Evolutionary conservation across 2,797 vertebrate genomes (phyloP).

Genomic region (Champsocephalus gunnari): DNA sequence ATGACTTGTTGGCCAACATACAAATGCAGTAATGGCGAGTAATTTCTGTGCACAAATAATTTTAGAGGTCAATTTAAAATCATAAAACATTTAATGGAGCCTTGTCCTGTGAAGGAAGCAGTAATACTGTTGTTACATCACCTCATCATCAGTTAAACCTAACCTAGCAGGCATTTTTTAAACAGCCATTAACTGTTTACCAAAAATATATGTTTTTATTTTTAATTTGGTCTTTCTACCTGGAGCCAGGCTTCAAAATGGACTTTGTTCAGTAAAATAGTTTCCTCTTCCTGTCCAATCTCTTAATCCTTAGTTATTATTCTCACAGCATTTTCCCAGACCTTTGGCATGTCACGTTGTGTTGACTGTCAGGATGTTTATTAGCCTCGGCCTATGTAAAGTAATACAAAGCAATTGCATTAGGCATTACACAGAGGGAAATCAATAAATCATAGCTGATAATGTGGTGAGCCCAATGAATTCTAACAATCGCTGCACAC

Average conservation of each 20-base stretch:
- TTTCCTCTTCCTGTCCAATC: slow-evolving; percentile 4
- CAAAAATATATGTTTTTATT: no score
- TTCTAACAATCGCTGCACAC: slow-evolving; percentile 31
- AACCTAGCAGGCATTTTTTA: no score
- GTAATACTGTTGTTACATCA: no score
- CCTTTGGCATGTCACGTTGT: slow-evolving; percentile 43
- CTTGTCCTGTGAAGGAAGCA: not conserved
- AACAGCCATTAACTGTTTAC: no score
- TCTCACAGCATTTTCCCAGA: slow-evolving; percentile 46
- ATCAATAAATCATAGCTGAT: slow-evolving; percentile 80
- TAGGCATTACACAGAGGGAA: slow-evolving; percentile 63
- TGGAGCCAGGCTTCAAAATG: not conserved
- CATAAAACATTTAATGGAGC: not conserved
- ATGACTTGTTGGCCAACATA: not conserved
- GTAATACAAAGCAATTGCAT: slow-evolving; percentile 82
- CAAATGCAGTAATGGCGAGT: not conserved
- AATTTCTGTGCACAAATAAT: not conserved
- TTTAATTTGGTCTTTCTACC: not conserved
- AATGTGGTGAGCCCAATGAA: slow-evolving; percentile 38
- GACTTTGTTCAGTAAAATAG: no score
- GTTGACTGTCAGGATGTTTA: slow-evolving; percentile 68
- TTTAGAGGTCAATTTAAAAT: not conserved
- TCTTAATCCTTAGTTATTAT: slow-evolving; percentile 27
- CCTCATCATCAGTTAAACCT: not conserved
- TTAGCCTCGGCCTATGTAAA: slow-evolving; percentile 71